phyloP scores from a whole-genome alignment of 1,140 invertebrate species.

The Drosophila prosaltans region DNA sequence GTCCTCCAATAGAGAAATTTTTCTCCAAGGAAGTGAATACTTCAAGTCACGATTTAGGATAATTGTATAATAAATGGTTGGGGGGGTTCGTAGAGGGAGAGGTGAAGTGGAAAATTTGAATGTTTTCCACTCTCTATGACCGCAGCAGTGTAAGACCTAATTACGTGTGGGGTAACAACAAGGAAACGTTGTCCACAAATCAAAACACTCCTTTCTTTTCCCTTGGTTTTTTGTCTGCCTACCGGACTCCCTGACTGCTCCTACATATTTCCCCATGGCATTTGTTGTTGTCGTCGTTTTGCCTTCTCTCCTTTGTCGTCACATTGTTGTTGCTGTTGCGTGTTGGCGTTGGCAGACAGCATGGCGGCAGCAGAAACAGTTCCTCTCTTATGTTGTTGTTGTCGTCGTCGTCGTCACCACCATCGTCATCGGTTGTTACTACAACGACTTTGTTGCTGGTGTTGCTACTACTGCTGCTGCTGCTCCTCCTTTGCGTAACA shows the following conservation, averaged over 20 bases:
- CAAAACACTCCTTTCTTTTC: slow-evolving; percentile 24
- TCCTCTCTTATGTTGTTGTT: slow-evolving; percentile 27
- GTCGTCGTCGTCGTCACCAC: slow-evolving; percentile 42
- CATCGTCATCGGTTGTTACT: slow-evolving; percentile 58
- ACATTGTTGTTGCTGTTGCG: slow-evolving; percentile 68
- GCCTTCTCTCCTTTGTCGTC: slow-evolving; percentile 34
- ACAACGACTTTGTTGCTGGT: slow-evolving; percentile 24
- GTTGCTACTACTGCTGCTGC: slow-evolving; percentile 31
- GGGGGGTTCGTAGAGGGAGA: not conserved
- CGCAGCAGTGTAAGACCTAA: not conserved
- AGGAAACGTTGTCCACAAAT: slow-evolving; percentile 22
- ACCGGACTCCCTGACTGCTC: slow-evolving; percentile 14
- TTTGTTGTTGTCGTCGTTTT: slow-evolving; percentile 61
- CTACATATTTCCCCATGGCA: slow-evolving; percentile 49
- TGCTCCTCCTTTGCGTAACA: slow-evolving; percentile 58
- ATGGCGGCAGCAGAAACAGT: slow-evolving; percentile 56
- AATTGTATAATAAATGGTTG: not conserved
- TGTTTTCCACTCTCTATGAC: not conserved
- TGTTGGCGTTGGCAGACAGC: slow-evolving; percentile 78
- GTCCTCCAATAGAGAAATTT: not conserved
- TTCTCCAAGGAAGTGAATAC: not conserved
- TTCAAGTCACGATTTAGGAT: not conserved
- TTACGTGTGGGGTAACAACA: slow-evolving; percentile 21
- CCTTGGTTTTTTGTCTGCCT: slow-evolving; percentile 29
- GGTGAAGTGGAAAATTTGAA: not conserved